Evolutionary conservation across 2,113 vertebrate genomes (phyloP), one percentile per base, ranked within the genome.

Genomic region (Centrocercus urophasianus): DNA sequence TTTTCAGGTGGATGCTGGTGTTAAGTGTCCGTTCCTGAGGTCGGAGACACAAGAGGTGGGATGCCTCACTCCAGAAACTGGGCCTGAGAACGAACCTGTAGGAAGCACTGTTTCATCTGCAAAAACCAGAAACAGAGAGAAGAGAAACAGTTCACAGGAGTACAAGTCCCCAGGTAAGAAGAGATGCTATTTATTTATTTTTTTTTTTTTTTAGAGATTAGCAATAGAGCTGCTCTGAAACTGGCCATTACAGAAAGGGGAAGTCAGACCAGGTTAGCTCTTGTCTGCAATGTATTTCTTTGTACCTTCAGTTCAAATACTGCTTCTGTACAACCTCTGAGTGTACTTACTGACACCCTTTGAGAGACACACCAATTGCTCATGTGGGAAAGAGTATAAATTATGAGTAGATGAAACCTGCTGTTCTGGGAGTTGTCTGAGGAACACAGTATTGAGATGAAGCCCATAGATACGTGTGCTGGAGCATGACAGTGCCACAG

Each of bases 101-200:
- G 94, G 95, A 96, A 86, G 95, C 8, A 72, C 56, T n/a, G 42
- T 78, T 80, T 85, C 91, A 54, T 78, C 91, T 84, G 90, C 83
- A 78, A 94, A 95, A 86, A 72, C n/a, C 56, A 50, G 72, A 72
- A 79, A 89, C 79, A 90, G 97, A 76, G 96, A 97, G 67, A 96
- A 85, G 86, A 93, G 79, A 81, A 97, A 69, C 88, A 93, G 48
- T 63, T 96, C 95, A 45, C 63, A 88, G 38, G 76, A 92, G 34
- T 88, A 57, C 56, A 88, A 90, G 47, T 94, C 86, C 27, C 88
- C 92, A 89, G 97, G 95, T 98, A 97, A 97, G 97, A 80, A 45
- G 36, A 60, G 45, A 64, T n/a, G 71, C 34, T 13, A 34, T 54
- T 70, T 2, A 63, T 38, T 70, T 2, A 60, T 36, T 90, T 88